Evolutionary conservation across 2,797 vertebrate genomes (phyloP).

Genomic region (Squalus acanthias): DNA sequence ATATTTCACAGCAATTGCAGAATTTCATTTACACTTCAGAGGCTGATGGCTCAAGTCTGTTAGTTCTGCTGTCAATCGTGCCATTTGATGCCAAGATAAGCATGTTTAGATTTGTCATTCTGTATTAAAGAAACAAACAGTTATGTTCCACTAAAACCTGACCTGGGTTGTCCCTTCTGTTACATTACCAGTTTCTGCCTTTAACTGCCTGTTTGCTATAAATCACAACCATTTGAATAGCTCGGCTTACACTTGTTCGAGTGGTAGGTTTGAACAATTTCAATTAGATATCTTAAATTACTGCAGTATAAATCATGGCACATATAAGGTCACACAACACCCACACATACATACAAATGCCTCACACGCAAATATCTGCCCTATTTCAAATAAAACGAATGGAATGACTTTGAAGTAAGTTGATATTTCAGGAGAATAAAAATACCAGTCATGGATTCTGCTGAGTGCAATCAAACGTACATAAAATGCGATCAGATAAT

Average conservation of each 20-base stretch:
- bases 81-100: neutral
- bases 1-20: neutral
- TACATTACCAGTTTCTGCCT: neutral
- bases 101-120: neutral
- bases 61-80: neutral
- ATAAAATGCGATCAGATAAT: neutral
- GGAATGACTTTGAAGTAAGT: neutral
- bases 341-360: neutral
- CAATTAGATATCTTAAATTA: neutral
- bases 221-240: neutral
- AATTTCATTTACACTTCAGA: constrained; percentile 23
- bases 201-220: neutral
- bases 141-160: neutral
- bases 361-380: neutral
- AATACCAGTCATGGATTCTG: neutral
- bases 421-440: neutral
- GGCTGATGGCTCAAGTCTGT: neutral
- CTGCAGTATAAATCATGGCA: neutral
- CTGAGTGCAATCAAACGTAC: neutral
- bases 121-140: neutral
- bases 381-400: neutral
- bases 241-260: neutral
- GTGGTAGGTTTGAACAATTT: neutral
- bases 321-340: neutral
- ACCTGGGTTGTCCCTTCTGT: neutral